Evolutionary conservation across 2,797 vertebrate species (phyloP).

Genomic region (Lemur catta): DNA sequence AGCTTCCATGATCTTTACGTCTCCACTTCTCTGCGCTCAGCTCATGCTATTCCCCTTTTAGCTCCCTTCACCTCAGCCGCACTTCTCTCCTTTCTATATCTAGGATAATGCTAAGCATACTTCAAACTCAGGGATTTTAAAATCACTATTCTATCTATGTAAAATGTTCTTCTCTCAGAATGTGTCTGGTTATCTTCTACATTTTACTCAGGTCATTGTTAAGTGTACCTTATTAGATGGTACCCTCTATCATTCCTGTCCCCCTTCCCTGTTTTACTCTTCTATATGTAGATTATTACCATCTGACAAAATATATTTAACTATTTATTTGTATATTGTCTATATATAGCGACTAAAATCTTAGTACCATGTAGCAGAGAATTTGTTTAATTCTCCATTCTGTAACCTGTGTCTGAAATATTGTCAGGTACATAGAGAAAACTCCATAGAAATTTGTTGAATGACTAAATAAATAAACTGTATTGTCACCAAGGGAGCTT

Average conservation of each 20-base stretch:
- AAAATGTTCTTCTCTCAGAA: not conserved
- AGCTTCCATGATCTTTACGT: not conserved
- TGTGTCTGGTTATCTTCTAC: not conserved
- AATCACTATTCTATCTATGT: not conserved
- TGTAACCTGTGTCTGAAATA: not conserved
- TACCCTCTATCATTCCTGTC: not conserved
- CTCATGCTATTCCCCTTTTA: fast-evolving
- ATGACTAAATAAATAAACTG: not conserved
- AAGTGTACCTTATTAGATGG: not conserved
- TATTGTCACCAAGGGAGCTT: not conserved
- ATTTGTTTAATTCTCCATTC: not conserved
- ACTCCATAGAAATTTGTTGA: not conserved
- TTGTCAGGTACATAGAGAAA: not conserved
- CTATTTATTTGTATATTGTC: not conserved
- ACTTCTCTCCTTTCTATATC: not conserved
- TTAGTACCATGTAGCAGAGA: not conserved
- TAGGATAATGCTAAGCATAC: not conserved
- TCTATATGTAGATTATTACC: not conserved
- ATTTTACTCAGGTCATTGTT: not conserved
- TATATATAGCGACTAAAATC: not conserved
- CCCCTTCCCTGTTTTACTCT: not conserved
- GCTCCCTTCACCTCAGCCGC: not conserved
- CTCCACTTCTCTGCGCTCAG: not conserved
- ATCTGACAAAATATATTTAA: not conserved
- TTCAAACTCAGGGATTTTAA: not conserved